Base-by-base conservation (phyloP, 2,888 invertebrate species). In the Ligdia adustata region DNA sequence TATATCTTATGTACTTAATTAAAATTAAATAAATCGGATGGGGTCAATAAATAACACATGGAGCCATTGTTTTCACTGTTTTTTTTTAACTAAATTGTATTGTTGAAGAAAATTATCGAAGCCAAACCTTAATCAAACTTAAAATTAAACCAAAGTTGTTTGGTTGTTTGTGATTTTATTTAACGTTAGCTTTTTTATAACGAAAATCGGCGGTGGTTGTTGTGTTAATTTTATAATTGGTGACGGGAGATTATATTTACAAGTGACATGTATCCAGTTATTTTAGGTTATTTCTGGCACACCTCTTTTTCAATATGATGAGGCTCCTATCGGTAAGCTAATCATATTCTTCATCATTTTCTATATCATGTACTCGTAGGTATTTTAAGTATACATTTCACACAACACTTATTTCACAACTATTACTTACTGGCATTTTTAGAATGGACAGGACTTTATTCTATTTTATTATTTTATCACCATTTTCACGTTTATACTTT, bases 341-440 rank as follows among this genome's bases (percentile, higher is more conserved):
- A 22, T 37, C 28, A 28, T 29, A 15, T 37, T 29, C 15, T 34
- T 39, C 42, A n/a, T 31, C 15, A 37, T 42, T 32, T 43, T 51
- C 33, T 26, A 22, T 31, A 41, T 32, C n/a, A n/a, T n/a, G n/a
- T n/a, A n/a, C n/a, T n/a, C n/a, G n/a, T 11, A 32, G 26, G 32
- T 27, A 20, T 38, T 38, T 40, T 32, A 27, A 34, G 33, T 35
- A 20, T 31, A 37, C 37, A 41, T 47, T 43, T 57, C 35, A 52
- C 27, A 42, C 34, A 11, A 42, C 16, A 47, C 27, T 81, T n/a
- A n/a, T n/a, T n/a, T n/a, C n/a, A 73, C 79, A 82, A 83, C 78
- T 82, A 82, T 83, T n/a, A n/a, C n/a, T n/a, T n/a, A n/a, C n/a
- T n/a, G n/a, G n/a, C n/a, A n/a, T n/a, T n/a, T n/a, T n/a, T n/a